Conservation (phyloP, 2,797 vertebrate species). For the Gymnocypris eckloni region DNA sequence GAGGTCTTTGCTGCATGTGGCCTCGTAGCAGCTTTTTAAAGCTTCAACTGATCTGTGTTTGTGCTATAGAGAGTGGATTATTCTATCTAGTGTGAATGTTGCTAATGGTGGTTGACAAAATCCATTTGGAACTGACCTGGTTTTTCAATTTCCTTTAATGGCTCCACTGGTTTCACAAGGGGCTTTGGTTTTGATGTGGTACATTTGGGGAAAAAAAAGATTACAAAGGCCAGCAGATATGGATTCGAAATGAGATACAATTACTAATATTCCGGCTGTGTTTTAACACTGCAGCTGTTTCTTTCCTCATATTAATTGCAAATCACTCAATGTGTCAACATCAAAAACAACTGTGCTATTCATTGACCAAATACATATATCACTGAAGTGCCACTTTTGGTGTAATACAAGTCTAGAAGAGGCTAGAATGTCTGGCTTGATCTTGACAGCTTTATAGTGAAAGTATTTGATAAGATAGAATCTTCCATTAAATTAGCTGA, state of each 20-base stretch:
- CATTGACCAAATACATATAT: constrained; percentile 28
- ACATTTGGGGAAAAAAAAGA: neutral
- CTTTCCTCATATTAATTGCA: constrained; percentile 8
- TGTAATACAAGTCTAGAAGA: constrained; percentile 47
- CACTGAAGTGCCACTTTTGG: constrained; percentile 45
- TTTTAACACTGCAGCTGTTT: constrained; percentile 17
- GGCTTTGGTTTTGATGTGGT: constrained; percentile 64
- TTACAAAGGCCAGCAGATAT: constrained; percentile 20
- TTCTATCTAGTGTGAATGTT: constrained; percentile 76
- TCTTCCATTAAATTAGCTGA: neutral
- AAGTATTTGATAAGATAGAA: constrained; percentile 2
- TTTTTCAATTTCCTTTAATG: constrained; percentile 77
- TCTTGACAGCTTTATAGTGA: constrained; percentile 43
- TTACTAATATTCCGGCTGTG: neutral
- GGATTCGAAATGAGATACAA: constrained; percentile 9
- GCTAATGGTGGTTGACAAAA: constrained; percentile 77
- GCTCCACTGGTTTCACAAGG: constrained; percentile 68
- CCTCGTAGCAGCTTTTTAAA: constrained; percentile 54
- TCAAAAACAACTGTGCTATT: constrained; percentile 18
- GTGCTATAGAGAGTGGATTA: constrained; percentile 73
- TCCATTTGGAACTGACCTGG: constrained; percentile 78
- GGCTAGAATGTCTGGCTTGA: constrained; percentile 42
- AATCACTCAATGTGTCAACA: constrained; percentile 16
- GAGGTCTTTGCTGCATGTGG: constrained; percentile 64
- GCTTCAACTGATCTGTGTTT: constrained; percentile 72